Evolutionary conservation across 2,113 vertebrate species (phyloP).

Genomic region (Leuciscus idus): DNA sequence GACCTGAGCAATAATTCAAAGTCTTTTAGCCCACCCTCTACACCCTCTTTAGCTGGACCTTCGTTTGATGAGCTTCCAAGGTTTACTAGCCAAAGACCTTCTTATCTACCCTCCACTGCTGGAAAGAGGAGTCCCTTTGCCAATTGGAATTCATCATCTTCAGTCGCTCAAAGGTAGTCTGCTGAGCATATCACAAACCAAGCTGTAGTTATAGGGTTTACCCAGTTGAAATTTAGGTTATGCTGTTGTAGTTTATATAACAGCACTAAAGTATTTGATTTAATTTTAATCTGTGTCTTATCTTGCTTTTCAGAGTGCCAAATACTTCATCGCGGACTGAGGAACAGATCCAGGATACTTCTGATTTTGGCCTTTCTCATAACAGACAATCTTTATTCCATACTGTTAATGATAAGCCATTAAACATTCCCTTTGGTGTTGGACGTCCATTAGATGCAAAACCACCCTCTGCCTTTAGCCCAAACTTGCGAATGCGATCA

Average conservation of each 20-base stretch:
- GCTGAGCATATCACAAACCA: slow-evolving; percentile 9
- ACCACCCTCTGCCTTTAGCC: slow-evolving; percentile 49
- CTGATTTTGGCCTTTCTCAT: not conserved
- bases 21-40: not conserved
- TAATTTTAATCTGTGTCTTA: not conserved
- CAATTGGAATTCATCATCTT: slow-evolving; percentile 33
- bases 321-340: slow-evolving; percentile 3
- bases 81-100: slow-evolving; percentile 67
- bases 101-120: slow-evolving; percentile 43
- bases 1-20: not conserved
- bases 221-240: not conserved
- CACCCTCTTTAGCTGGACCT: slow-evolving; percentile 12
- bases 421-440: not conserved
- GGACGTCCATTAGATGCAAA: not conserved
- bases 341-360: not conserved
- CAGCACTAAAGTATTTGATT: not conserved
- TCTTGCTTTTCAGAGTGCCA: slow-evolving; percentile 28
- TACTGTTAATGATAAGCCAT: slow-evolving; percentile 32
- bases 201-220: not conserved
- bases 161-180: slow-evolving; percentile 59
- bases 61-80: slow-evolving; percentile 59
- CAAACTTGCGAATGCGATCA: slow-evolving; percentile 50
- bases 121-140: slow-evolving; percentile 40
- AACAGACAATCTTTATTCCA: slow-evolving; percentile 3
- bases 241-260: not conserved